A percentile compares a stretch with the other conserved stretches of the same genome.
These are phyloP conservation scores for Clinocottus analis DNA, from an alignment of 2,113 vertebrate genomes.

Conservation along the genomic window DNA sequence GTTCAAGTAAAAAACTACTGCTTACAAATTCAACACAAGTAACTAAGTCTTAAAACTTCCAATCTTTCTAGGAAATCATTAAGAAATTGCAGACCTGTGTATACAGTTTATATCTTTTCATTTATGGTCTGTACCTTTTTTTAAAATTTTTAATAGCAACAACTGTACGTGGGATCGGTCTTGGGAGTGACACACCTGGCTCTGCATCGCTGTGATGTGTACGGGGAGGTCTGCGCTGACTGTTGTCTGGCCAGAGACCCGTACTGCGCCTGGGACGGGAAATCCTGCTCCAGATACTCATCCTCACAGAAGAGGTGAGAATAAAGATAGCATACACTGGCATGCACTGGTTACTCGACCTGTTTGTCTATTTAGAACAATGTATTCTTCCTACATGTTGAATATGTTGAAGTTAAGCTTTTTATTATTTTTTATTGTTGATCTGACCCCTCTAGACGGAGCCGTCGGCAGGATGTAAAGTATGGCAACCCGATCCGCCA, in stretches of 20 bases:
- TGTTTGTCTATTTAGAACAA: not conserved
- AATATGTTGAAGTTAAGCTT: constrained; percentile 38
- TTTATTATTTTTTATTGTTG: constrained; percentile 45
- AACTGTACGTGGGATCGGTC: constrained; percentile 93
- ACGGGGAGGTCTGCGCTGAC: constrained; percentile 95
- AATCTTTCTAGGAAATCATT: not conserved
- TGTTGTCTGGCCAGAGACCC: constrained; percentile 97
- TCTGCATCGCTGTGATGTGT: constrained; percentile 95
- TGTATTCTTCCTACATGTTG: not conserved
- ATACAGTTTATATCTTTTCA: not conserved
- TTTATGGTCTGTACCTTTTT: constrained; percentile 13
- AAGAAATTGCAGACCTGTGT: not conserved
- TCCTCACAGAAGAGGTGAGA: constrained; percentile 96
- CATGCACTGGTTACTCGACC: not conserved
- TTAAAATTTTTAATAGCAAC: constrained; percentile 92
- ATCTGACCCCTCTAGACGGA: constrained; percentile 79
- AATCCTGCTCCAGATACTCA: constrained; percentile 95
- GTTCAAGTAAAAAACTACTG: not conserved
- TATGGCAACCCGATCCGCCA: constrained; percentile 89
- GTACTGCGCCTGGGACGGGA: constrained; percentile 98
- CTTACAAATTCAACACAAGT: not conserved
- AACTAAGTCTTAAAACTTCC: not conserved
- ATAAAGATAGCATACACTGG: not conserved
- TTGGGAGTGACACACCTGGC: constrained; percentile 95
- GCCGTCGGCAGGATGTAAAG: constrained; percentile 88